Base-by-base conservation (phyloP, 2,888 invertebrate genomes). In the Proisotoma minuta region DNA sequence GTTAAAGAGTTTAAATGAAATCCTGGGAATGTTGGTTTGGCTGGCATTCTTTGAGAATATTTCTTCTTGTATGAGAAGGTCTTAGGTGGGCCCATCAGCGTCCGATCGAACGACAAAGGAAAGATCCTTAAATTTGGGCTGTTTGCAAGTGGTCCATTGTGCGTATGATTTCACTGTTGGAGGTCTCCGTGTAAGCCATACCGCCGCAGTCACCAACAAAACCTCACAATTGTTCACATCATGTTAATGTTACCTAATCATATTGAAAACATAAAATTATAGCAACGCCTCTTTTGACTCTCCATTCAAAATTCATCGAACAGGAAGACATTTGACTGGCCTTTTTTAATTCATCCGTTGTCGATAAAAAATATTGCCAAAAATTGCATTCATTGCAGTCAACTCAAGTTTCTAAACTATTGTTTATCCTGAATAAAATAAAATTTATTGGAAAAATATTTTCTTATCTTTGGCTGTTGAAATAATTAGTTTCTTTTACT, bases 131-230 rank as follows among this genome's bases (percentile, higher is more conserved):
- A 60, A 54, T 60, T 60, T 60, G 60, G 60, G 60, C 53, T 60
- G 60, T 60, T 60, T 60, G 60, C 60, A 60, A 60, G 60, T 54
- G 54, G 47, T 51, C 54, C 60, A 60, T 60, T 60, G 60, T 60
- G 60, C 15, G 60, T 60, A 51, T 47, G 54, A 60, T 54, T 54
- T 47, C 60, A 53, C 60, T 60, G 53, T 54, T 54, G 60, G 60
- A 60, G 60, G 60, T 60, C 60, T 52, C 40, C 47, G 23, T 50
- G 50, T 50, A 24, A 50, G 50, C 18, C 50, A 50, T 50, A 50
- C 59, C 59, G 59, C 59, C 40, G 27, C 52, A 40, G 40, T 40
- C 51, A 59, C 59, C 59, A 59, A 50, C 59, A 59, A 51, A 48
- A 24, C 27, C 23, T 8, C 20, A 50, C 50, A 50, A 50, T 50